A percentile compares a stretch with the other conserved stretches of the same genome.
Conservation (phyloP, 2,888 invertebrate species). For the Galeopsomyia nigrocyanea region DNA sequence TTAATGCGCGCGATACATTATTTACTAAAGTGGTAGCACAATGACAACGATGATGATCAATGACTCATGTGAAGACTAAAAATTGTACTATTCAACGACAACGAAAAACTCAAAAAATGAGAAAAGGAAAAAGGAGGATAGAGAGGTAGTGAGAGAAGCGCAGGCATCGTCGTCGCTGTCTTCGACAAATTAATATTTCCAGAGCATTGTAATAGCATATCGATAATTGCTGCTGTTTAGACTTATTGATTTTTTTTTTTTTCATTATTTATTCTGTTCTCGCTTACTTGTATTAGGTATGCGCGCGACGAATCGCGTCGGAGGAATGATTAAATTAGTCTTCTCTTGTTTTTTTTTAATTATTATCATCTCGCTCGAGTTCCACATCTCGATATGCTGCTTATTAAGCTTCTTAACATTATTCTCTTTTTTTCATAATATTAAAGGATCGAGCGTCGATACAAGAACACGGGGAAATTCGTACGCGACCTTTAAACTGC, state of each 20-base stretch:
- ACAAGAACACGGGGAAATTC: slow-evolving; percentile 40
- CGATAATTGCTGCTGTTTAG: slow-evolving; percentile 54
- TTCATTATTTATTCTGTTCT: slow-evolving; percentile 29
- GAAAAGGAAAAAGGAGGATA: neutral
- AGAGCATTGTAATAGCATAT: slow-evolving; percentile 52
- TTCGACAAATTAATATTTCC: slow-evolving; percentile 47
- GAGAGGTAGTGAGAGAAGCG: neutral
- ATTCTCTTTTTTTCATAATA: slow-evolving; percentile 25
- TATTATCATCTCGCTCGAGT: slow-evolving; percentile 36
- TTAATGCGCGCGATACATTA: slow-evolving; percentile 16
- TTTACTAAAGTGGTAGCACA: slow-evolving; percentile 37
- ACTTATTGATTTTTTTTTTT: slow-evolving; percentile 45
- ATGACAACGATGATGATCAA: slow-evolving; percentile 48
- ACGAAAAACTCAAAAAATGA: slow-evolving; percentile 25
- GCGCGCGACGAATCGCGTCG: slow-evolving; percentile 55
- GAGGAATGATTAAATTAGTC: slow-evolving; percentile 59
- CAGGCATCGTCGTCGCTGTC: slow-evolving; percentile 49
- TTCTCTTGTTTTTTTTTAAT: slow-evolving; percentile 36
- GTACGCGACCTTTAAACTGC: slow-evolving; percentile 47
- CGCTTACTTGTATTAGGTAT: slow-evolving; percentile 52
- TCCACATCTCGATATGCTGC: slow-evolving; percentile 40
- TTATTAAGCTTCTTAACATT: slow-evolving; percentile 35
- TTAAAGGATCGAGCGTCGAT: slow-evolving; percentile 42
- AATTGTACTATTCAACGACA: slow-evolving; percentile 36
- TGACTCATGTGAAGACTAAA: slow-evolving; percentile 17